Base-by-base conservation (phyloP, 2,888 invertebrate genomes). In the Epistrophe grossulariae region DNA sequence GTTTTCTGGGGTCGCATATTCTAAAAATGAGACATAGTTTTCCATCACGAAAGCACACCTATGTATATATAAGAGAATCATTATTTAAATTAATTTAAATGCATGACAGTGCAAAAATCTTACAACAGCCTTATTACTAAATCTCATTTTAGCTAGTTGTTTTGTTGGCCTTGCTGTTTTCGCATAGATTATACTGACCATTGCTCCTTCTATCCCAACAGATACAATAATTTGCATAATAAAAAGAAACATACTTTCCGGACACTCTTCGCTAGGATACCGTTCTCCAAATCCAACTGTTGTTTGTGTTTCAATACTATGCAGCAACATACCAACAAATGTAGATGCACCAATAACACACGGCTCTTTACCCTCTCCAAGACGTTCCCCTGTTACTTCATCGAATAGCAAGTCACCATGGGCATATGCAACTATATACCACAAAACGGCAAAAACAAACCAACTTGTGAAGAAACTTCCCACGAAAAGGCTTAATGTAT, bases 261-360 rank as follows among this genome's bases (percentile, higher is more conserved):
- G 96, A 91, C 98, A 98, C 90, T 97, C 96, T 89, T 97, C 96
- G 38, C 96, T 97, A 0, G 97, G 96, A 91, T 95, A 96, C 81
- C 97, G 94, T 19, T 95, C 95, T 1, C 98, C 98, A 91, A 97
- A 98, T 0, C 98, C 98, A 50, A 97, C 97, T 0, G 97, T 95
- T 90, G 95, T 95, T 93, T 97, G 97, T 0, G 97, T 97, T 92
- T 98, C 98, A 82, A 98, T 95, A 55, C 97, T 96, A 94, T 98
- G 97, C 91, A 98, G 94, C 83, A 98, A 94, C 83, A 95, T 94
- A 0, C 95, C 95, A 38, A 95, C 94, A 80, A 95, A 95, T 17
- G 94, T 94, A 0, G 93, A 93, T 0, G 95, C 95, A 0, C 95
- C 95, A 6, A 93, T 93, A 43, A 95, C 94, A 88, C 95, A 95